These are phyloP conservation scores for Sisyra nigra DNA, from an alignment of 2,888 invertebrate species.

Conservation along the genomic window DNA sequence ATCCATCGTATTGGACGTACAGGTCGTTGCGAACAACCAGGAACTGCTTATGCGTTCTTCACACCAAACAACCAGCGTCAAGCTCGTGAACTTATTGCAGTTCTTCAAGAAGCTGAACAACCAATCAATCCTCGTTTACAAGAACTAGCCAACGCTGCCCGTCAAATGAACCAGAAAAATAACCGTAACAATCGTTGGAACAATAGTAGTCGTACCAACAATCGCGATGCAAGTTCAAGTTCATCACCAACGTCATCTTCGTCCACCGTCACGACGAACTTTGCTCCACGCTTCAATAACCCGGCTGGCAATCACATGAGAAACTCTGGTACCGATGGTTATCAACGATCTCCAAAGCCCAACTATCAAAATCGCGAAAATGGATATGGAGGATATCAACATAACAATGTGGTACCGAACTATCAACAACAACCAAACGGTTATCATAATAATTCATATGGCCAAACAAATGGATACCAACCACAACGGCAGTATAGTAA, in stretches of 20 bases:
- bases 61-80: constrained; percentile 82
- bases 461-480: constrained; percentile 18
- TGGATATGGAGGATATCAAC: constrained; percentile 22
- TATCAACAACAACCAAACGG: constrained; percentile 12
- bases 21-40: constrained; percentile 87
- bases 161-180: constrained; percentile 24
- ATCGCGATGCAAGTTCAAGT: constrained; percentile 35
- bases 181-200: constrained; percentile 27
- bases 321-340: constrained; percentile 27
- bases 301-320: constrained; percentile 16
- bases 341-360: constrained; percentile 32
- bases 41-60: constrained; percentile 95
- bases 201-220: constrained; percentile 46
- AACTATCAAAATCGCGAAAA: constrained; percentile 23
- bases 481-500: constrained; percentile 32
- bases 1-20: constrained; percentile 89
- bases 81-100: constrained; percentile 80
- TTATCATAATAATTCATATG: constrained; percentile 14
- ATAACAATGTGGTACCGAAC: constrained; percentile 17
- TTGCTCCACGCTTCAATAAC: constrained; percentile 28
- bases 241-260: constrained; percentile 30
- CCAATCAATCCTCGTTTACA: constrained; percentile 62
- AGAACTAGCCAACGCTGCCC: constrained; percentile 49
- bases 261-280: constrained; percentile 22
- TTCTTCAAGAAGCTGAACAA: constrained; percentile 87